Evolutionary conservation across 2,888 invertebrate species (phyloP).

Genomic region (Mongoloraphidia duomilia): DNA sequence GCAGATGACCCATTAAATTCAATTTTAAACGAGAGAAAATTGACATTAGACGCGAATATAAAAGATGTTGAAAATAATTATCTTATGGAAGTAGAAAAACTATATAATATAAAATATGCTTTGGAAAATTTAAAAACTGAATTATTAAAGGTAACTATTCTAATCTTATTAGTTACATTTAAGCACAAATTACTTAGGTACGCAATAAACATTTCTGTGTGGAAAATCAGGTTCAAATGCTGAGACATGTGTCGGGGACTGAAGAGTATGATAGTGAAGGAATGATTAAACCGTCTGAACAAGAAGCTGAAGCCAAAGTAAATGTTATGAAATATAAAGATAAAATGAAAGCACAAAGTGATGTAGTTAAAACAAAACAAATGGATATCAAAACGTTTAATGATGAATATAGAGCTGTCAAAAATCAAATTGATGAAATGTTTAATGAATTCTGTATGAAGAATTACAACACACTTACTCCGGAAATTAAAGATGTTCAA

Average conservation of each 20-base stretch:
- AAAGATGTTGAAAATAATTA: conserved; percentile 14
- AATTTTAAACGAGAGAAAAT: conserved; percentile 10
- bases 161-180: too few species aligned
- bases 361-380: not conserved
- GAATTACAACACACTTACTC: conserved; percentile 16
- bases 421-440: conserved; percentile 19
- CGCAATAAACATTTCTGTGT: not conserved
- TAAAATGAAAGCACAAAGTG: not conserved
- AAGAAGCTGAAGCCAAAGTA: not conserved
- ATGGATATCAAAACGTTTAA: not conserved
- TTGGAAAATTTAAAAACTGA: conserved; percentile 16
- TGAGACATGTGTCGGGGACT: not conserved
- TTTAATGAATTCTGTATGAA: conserved; percentile 23
- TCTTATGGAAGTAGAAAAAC: conserved; percentile 13
- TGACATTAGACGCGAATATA: conserved; percentile 12
- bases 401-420: conserved; percentile 18
- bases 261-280: not conserved
- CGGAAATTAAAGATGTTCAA: conserved; percentile 1
- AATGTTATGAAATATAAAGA: not conserved
- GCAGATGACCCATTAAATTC: conserved; percentile 10
- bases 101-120: conserved; percentile 11
- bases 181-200: too few species aligned
- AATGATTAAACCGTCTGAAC: not conserved
- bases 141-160: conserved; percentile 14
- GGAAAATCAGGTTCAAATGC: not conserved